These are phyloP conservation scores for Paedocypris micromegethes DNA, from an alignment of 2,797 vertebrate genomes.

Conservation along the genomic window DNA sequence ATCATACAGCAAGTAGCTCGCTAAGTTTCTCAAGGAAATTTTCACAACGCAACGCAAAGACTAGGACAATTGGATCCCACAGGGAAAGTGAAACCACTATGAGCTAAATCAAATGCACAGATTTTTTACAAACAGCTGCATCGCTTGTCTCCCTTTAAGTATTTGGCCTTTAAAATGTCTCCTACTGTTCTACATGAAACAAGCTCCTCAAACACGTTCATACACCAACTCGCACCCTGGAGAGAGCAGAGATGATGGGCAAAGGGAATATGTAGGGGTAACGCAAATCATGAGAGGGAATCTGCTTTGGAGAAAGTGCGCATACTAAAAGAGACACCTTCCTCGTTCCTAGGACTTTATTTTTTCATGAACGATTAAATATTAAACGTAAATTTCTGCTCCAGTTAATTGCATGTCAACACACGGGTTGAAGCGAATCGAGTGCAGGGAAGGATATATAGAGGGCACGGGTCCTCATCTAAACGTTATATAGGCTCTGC, in stretches of 20 bases:
- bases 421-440: constrained; percentile 34
- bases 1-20: constrained; percentile 29
- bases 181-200: constrained; percentile 33
- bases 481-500: constrained; percentile 41
- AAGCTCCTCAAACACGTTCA: constrained; percentile 24
- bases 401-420: constrained; percentile 61
- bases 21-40: constrained; percentile 33
- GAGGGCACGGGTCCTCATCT: constrained; percentile 29
- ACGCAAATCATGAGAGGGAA: constrained; percentile 3
- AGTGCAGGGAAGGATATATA: constrained; percentile 2
- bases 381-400: constrained; percentile 62
- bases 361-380: constrained; percentile 58
- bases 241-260: constrained; percentile 27
- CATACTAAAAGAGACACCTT: constrained; percentile 42
- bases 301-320: constrained; percentile 29
- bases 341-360: constrained; percentile 31
- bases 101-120: constrained; percentile 43
- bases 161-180: constrained; percentile 21
- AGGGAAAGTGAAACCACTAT: constrained; percentile 24
- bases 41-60: constrained; percentile 35
- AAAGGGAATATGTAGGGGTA: neutral
- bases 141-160: constrained; percentile 21
- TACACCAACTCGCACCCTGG: neutral
- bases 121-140: constrained; percentile 18
- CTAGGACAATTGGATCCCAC: constrained; percentile 36